Conservation (phyloP, 2,113 vertebrate species). For the Callopanchax toddi region DNA sequence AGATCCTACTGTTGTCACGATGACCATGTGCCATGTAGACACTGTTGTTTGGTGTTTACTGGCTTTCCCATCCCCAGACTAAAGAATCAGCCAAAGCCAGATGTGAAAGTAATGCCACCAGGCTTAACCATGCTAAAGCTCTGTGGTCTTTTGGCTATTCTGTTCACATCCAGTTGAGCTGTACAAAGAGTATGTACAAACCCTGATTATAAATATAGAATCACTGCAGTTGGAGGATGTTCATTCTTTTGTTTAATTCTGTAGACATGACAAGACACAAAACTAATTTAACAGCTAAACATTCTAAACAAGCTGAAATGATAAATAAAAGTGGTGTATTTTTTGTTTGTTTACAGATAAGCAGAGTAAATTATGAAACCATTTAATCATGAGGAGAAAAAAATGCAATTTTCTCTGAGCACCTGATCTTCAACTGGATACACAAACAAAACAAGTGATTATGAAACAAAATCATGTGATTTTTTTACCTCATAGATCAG, state of each 20-base stretch:
- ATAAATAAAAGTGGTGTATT: neutral
- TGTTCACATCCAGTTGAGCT: neutral
- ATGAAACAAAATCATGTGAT: neutral
- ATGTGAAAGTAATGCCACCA: slow-evolving; percentile 33
- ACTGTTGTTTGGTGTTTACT: slow-evolving; percentile 24
- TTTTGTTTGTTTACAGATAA: too few species aligned
- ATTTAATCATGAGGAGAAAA: too few species aligned
- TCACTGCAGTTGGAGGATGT: neutral
- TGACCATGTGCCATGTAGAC: slow-evolving; percentile 15
- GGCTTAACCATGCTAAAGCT: slow-evolving; percentile 26
- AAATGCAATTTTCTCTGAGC: slow-evolving; percentile 7
- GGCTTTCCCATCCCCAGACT: slow-evolving; percentile 8
- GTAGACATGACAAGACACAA: neutral
- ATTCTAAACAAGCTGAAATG: neutral
- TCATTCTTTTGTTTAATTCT: neutral
- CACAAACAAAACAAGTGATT: slow-evolving; percentile 2
- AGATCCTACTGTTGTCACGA: slow-evolving; percentile 12
- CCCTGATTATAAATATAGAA: neutral
- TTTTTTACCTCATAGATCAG: neutral
- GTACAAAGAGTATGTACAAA: neutral
- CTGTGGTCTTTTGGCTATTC: slow-evolving; percentile 1
- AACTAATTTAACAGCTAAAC: too few species aligned
- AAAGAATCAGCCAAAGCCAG: slow-evolving; percentile 49
- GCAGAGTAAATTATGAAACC: too few species aligned
- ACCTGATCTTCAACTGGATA: neutral